Percentiles rank a stretch among this genome's conserved stretches.
phyloP scores from a whole-genome alignment of 2,888 invertebrate genomes.

The Hartigia nigra region DNA sequence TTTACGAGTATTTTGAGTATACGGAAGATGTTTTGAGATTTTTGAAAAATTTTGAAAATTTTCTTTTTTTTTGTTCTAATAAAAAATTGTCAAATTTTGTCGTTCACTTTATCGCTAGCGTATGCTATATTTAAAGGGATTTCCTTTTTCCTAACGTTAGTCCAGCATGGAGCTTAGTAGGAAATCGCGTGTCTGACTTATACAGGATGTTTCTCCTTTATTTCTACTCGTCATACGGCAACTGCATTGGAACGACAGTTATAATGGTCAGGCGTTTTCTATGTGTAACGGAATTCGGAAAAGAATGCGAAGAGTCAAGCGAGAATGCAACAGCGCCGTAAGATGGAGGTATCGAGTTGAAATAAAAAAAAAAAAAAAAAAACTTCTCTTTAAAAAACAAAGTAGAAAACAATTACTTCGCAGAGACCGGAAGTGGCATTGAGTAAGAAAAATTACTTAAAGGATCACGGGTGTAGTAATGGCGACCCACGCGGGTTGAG shows the following conservation, averaged over 20 bases:
- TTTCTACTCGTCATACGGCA: neutral
- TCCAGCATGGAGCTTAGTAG: neutral
- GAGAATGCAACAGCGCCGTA: neutral
- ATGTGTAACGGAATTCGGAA: slow-evolving; percentile 33
- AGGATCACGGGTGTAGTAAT: neutral
- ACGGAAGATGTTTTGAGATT: neutral
- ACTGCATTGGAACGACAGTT: slow-evolving; percentile 38
- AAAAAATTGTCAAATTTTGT: neutral
- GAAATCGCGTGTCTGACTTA: slow-evolving; percentile 19
- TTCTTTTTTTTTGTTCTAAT: too few species aligned
- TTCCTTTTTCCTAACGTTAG: slow-evolving; percentile 3
- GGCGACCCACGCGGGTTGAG: neutral
- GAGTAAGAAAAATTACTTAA: neutral
- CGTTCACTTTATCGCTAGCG: neutral
- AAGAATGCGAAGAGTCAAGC: slow-evolving; percentile 12
- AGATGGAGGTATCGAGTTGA: slow-evolving; percentile 19
- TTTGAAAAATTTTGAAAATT: neutral
- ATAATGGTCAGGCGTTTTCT: slow-evolving; percentile 30
- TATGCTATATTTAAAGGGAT: neutral
- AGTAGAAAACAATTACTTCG: neutral
- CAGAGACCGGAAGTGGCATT: neutral
- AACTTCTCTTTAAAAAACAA: neutral
- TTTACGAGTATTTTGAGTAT: neutral
- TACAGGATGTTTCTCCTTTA: neutral
- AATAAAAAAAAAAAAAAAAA: slow-evolving; percentile 1